Conservation (phyloP, 2,113 vertebrate genomes). For the Microtus montanus region DNA sequence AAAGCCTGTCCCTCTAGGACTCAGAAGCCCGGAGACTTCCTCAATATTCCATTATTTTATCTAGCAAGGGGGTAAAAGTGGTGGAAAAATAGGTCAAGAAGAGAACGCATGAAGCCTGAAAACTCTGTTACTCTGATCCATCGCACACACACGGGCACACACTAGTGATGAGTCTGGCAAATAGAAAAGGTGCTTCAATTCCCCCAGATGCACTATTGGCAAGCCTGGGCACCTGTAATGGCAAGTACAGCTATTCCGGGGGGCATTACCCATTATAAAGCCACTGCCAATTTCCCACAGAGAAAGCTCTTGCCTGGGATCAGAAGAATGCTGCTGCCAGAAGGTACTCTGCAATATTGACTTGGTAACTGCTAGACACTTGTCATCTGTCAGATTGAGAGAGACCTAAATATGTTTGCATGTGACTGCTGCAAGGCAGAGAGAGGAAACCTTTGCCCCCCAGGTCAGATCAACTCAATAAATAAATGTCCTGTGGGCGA, state of each 20-base stretch:
- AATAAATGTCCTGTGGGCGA: not conserved
- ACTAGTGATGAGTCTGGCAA: not conserved
- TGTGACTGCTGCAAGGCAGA: not conserved
- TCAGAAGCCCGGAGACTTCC: not conserved
- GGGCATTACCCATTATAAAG: not conserved
- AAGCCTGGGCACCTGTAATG: not conserved
- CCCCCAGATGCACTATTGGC: not conserved
- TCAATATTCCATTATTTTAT: slow-evolving; percentile 6
- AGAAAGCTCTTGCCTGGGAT: not conserved
- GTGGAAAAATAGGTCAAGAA: not conserved
- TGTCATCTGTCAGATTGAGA: not conserved
- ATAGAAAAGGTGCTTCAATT: not conserved
- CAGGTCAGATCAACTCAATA: not conserved
- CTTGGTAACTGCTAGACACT: not conserved
- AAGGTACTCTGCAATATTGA: not conserved
- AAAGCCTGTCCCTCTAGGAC: slow-evolving; percentile 2
- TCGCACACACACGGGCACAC: not conserved
- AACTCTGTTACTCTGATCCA: not conserved
- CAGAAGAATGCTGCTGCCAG: not conserved
- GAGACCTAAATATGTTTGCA: slow-evolving; percentile 46
- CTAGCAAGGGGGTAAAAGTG: not conserved
- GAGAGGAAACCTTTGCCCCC: not conserved
- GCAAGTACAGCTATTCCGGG: not conserved
- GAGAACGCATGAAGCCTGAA: not conserved
- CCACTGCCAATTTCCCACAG: not conserved